Evolutionary conservation across 2,113 vertebrate species (phyloP).

Genomic region (Machaerirhynchus nigripectus): DNA sequence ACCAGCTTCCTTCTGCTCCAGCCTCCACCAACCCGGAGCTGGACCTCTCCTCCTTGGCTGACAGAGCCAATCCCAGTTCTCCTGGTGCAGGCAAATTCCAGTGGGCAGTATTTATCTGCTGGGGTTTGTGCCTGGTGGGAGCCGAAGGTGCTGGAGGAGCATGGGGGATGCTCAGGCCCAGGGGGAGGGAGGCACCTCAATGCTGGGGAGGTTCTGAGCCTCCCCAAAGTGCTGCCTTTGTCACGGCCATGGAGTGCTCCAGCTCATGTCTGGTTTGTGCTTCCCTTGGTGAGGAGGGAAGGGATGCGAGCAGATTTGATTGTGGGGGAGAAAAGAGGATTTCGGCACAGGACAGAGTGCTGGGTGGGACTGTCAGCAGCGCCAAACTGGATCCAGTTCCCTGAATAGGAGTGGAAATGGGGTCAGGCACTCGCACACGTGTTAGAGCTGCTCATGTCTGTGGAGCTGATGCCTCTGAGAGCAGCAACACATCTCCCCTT

Average conservation of each 20-base stretch:
- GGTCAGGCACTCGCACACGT: neutral
- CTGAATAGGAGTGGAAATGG: accelerated
- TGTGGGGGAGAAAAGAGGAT: neutral
- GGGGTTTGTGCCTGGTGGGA: neutral
- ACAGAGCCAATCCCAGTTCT: accelerated
- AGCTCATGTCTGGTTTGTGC: accelerated
- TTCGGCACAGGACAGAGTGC: neutral
- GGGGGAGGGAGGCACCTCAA: accelerated
- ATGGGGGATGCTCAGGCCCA: accelerated
- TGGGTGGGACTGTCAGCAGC: neutral
- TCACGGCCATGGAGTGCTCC: accelerated
- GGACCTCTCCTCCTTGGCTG: accelerated
- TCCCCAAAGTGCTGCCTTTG: neutral
- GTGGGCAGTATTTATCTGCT: accelerated
- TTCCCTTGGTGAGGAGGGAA: neutral
- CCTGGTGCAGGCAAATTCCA: accelerated
- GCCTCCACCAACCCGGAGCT: accelerated
- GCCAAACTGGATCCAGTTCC: no score
- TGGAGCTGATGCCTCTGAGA: neutral
- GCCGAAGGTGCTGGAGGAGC: neutral
- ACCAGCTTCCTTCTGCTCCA: neutral
- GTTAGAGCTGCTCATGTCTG: neutral
- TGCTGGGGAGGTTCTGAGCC: neutral
- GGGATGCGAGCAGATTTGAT: neutral
- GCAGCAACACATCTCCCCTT: accelerated